Evolutionary conservation across 1,140 invertebrate genomes (phyloP).

Genomic region (Agrilus planipennis): DNA sequence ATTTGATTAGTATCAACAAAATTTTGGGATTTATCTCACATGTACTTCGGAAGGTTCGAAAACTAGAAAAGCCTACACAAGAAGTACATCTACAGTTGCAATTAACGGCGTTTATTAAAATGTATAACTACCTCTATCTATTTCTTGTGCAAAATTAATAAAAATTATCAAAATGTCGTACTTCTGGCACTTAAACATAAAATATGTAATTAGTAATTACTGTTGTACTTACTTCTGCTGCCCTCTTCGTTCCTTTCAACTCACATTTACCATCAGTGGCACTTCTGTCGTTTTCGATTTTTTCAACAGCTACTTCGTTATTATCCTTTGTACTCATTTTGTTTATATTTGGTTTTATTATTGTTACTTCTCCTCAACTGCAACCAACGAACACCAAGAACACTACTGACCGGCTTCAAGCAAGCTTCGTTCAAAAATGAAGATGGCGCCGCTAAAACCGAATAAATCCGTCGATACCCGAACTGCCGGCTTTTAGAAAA

Average conservation of each 20-base stretch:
- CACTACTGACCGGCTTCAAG: constrained; percentile 47
- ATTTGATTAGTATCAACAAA: too few relatives aligned
- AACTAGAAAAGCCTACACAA: too few relatives aligned
- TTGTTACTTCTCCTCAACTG: constrained; percentile 33
- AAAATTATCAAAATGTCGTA: too few relatives aligned
- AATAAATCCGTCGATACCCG: constrained; percentile 44
- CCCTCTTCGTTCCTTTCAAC: constrained; percentile 74
- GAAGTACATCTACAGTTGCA: too few relatives aligned
- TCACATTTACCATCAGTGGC: constrained; percentile 60
- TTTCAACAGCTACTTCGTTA: constrained; percentile 72
- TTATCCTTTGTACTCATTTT: constrained; percentile 77
- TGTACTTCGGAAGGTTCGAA: too few relatives aligned
- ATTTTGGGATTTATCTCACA: too few relatives aligned
- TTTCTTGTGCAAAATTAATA: too few relatives aligned
- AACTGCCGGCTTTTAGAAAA: constrained; percentile 24
- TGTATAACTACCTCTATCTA: too few relatives aligned
- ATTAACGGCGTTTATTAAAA: too few relatives aligned
- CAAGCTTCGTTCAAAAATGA: constrained; percentile 66
- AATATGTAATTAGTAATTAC: too few relatives aligned
- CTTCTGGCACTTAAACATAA: too few relatives aligned
- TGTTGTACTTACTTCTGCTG: constrained; percentile 76
- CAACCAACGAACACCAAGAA: constrained; percentile 41
- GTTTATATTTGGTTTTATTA: constrained; percentile 37
- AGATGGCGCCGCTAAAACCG: constrained; percentile 65
- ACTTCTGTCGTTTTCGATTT: constrained; percentile 63